Base-by-base conservation (phyloP, 2,888 invertebrate genomes). In the Rhingia campestris region DNA sequence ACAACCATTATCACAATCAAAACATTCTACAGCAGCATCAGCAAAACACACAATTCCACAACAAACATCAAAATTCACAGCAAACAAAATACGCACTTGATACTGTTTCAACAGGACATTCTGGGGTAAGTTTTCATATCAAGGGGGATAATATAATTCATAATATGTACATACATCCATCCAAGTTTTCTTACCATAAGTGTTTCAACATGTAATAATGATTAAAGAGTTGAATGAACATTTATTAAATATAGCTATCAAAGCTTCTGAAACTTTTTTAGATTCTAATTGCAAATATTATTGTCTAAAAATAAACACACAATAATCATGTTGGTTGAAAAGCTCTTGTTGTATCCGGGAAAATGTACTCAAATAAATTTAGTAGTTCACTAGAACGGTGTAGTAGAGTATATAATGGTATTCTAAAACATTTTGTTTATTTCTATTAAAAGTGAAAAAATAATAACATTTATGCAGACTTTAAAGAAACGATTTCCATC, bases 401-500 rank as follows among this genome's bases (percentile, higher is more conserved):
- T 51, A 51, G 30, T 3, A 7, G 10, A 61, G 37, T 7, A 47
- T 10, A 30, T 10, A 49, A 9, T 0, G 10, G 7, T 22, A 32
- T 22, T 22, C 10, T 30, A 33, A n/a, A n/a, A 30, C 14, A 43
- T 43, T n/a, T 51, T 39, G 22, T 5, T 47, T 22, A 59, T 6
- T 6, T 41, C 6, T 12, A 41, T 7, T 9, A 45, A 4, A 32
- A n/a, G 22, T 7, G 10, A 63, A 49, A 41, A 64, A 43, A 35
- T 14, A 14, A 33, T n/a, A 39, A 14, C 35, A 47, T 59, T 39
- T 6, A 90, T 90, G 90, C 86, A 90, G 86, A 90, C 88, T 80
- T 90, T 92, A 87, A 92, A 92, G 87, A 92, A 92, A 88, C 91
- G 91, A 86, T 93, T 93, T 88, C 92, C 93, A 73, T 93, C 93